Base-by-base conservation (phyloP, 2,888 invertebrate species). In the Frankliniella fusca region DNA sequence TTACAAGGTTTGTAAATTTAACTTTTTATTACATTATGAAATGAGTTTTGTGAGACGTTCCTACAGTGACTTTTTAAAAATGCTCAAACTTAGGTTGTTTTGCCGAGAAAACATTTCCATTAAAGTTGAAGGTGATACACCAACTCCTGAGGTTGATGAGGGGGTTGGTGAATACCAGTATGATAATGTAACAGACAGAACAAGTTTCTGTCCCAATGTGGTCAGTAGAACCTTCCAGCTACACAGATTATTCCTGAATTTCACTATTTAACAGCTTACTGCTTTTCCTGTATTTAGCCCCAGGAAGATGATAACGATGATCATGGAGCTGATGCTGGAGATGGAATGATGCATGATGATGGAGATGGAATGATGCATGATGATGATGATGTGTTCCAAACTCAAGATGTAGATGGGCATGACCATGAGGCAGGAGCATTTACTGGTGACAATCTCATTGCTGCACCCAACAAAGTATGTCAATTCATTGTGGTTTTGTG, bases 381-480 rank as follows among this genome's bases (percentile, higher is more conserved):
- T 5, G 87, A 88, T 0, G 88, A 88, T 70, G 85, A 86, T 54
- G 85, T 85, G n/a, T 85, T 86, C 18, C 86, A 87, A 81, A 84
- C 23, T 12, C 23, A 23, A 76, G 70, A 83, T 48, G 84, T 84
- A 20, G 87, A 90, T 18, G 88, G 87, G 0, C 89, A 80, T 28
- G 82, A 83, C 11, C 84, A 85, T 0, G 85, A 86, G 82, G 27
- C 27, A 27, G 85, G 84, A 27, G 85, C 86, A 82, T 88, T 89
- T 84, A 88, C 88, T 54, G 90, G 90, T 0, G 89, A 90, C 7
- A 90, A 93, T 86, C 90, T 93, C 87, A 90, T 94, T 15, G 91
- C 92, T 80, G 92, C 92, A 3, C 94, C 94, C 0, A 91, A 91
- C 83, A 91, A 91, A 88, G 91, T 91, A 85, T 83, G 83, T 80